A percentile compares a stretch with the other conserved stretches of the same genome.
phyloP scores from a whole-genome alignment of 2,113 vertebrate genomes.

The Poeciliopsis retropinna region DNA sequence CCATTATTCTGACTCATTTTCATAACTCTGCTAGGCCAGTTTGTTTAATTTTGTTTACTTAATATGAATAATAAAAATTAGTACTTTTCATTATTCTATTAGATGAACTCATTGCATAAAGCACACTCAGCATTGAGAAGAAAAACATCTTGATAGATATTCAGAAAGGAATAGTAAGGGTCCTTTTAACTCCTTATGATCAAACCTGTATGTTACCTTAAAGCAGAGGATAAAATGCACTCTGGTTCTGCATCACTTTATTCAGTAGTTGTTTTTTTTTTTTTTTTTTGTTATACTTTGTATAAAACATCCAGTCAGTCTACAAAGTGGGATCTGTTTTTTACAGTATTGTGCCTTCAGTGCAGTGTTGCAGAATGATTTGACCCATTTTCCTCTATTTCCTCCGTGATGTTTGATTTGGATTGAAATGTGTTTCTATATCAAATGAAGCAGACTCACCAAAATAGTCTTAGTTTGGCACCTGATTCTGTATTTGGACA shows the following conservation, averaged over 20 bases:
- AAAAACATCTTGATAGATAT: constrained; percentile 36
- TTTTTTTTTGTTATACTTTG: not conserved
- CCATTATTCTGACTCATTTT: too few relatives aligned
- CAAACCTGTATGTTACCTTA: constrained; percentile 57
- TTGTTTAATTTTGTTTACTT: too few relatives aligned
- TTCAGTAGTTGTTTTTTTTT: not conserved
- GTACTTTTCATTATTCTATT: constrained; percentile 27
- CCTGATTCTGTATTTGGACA: constrained; percentile 3
- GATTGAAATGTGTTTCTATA: too few relatives aligned
- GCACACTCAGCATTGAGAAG: constrained; percentile 31
- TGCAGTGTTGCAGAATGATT: not conserved
- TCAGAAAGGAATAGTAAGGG: not conserved
- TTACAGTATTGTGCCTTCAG: not conserved
- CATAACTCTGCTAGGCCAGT: too few relatives aligned
- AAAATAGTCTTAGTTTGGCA: constrained; percentile 17
- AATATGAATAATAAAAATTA: too few relatives aligned
- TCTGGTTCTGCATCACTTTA: constrained; percentile 19
- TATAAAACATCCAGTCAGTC: not conserved
- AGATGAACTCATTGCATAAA: constrained; percentile 47
- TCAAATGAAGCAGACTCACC: not conserved
- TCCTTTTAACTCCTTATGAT: constrained; percentile 26
- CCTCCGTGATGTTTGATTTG: too few relatives aligned
- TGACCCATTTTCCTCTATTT: not conserved
- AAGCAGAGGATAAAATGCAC: constrained; percentile 45
- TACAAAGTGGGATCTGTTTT: not conserved